Evolutionary conservation across 2,113 vertebrate species (phyloP).

Genomic region (human (Homo sapiens)): DNA sequence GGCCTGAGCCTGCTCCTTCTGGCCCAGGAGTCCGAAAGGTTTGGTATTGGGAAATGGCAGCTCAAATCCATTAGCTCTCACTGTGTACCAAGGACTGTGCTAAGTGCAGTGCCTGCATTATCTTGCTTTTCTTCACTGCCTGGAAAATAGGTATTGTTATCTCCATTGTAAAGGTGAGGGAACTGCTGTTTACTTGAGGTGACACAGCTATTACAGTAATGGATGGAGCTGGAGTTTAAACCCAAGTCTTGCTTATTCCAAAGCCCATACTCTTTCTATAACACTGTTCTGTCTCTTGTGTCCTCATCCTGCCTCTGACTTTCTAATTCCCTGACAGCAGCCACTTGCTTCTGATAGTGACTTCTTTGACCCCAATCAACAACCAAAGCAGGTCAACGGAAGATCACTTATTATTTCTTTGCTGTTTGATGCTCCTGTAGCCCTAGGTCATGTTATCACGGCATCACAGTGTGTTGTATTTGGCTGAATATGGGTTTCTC

Average conservation of each 20-base stretch:
- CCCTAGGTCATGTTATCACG: background rate
- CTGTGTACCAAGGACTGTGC: background rate
- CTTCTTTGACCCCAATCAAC: background rate
- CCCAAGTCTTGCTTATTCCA: background rate
- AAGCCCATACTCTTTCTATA: background rate
- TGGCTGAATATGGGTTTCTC: background rate
- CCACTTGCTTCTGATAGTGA: background rate
- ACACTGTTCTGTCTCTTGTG: background rate
- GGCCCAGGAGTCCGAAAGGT: background rate
- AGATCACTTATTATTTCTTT: background rate
- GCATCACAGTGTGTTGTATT: background rate
- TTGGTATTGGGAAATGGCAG: background rate
- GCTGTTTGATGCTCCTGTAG: background rate
- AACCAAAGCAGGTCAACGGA: background rate
- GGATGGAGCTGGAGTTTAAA: background rate
- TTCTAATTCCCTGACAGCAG: background rate
- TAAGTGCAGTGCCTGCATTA: background rate
- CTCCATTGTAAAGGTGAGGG: background rate
- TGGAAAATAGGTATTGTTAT: background rate
- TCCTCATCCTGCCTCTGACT: background rate
- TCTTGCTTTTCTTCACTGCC: background rate
- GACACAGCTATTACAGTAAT: background rate
- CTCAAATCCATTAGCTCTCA: background rate
- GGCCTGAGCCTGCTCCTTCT: accelerated
- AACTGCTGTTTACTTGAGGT: background rate